These are phyloP conservation scores for Hanleya hanleyi DNA, from an alignment of 2,888 invertebrate species.

Conservation along the genomic window DNA sequence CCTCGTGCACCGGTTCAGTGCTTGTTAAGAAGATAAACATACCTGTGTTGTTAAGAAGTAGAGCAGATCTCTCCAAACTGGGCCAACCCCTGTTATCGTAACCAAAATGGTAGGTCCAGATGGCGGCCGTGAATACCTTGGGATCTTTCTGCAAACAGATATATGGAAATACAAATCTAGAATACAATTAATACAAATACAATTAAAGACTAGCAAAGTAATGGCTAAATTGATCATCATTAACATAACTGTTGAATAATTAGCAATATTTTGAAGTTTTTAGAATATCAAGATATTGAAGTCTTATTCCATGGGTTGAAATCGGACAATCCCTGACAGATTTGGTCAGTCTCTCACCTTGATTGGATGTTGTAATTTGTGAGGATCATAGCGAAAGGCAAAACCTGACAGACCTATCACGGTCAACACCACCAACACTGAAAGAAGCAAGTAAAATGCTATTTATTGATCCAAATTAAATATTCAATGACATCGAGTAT, in stretches of 20 bases:
- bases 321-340: too few species aligned
- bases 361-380: constrained; percentile 39
- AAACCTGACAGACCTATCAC: constrained; percentile 49
- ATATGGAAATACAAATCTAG: neutral
- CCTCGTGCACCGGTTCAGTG: too few species aligned
- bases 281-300: neutral
- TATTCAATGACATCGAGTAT: too few species aligned
- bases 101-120: constrained; percentile 74
- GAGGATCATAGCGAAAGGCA: constrained; percentile 44
- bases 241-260: too few species aligned
- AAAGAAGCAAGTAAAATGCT: too few species aligned
- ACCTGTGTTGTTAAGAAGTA: constrained; percentile 69
- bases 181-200: neutral
- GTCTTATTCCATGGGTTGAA: neutral
- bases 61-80: constrained; percentile 69
- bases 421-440: too few species aligned
- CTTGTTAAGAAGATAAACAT: neutral
- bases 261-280: too few species aligned
- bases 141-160: constrained; percentile 30
- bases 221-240: too few species aligned
- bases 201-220: too few species aligned
- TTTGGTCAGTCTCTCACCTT: too few species aligned
- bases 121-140: constrained; percentile 65
- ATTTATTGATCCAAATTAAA: too few species aligned
- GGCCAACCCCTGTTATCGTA: constrained; percentile 74